Conservation (phyloP, 2,113 vertebrate genomes). For the Alethe diademata region DNA sequence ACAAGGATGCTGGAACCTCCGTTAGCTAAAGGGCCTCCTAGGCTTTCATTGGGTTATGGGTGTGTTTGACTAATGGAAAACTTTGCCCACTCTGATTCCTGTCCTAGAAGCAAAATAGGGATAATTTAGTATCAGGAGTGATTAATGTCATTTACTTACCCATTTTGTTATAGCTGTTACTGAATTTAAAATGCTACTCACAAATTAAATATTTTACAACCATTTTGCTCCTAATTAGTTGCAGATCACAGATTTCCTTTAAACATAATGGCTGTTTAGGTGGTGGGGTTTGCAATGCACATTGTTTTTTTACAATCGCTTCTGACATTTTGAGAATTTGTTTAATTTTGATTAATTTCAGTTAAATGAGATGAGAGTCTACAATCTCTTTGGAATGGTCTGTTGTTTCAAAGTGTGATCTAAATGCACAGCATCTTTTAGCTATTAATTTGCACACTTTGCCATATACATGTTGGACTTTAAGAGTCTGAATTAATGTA, state of each 20-base stretch:
- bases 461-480: not conserved
- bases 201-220: constrained; percentile 72
- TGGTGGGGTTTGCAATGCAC: constrained; percentile 3
- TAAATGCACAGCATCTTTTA: not conserved
- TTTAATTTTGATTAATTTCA: constrained; percentile 35
- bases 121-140: constrained; percentile 68
- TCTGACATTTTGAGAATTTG: constrained; percentile 54
- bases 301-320: constrained; percentile 16
- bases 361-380: not conserved
- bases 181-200: constrained; percentile 62
- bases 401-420: not conserved
- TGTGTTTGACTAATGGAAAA: constrained; percentile 61
- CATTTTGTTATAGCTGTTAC: constrained; percentile 61
- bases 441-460: not conserved
- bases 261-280: constrained; percentile 38
- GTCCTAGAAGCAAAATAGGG: constrained; percentile 51
- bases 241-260: constrained; percentile 70
- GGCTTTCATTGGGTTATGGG: constrained; percentile 40
- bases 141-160: constrained; percentile 65
- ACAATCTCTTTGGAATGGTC: not conserved
- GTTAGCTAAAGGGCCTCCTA: constrained; percentile 51
- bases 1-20: not conserved
- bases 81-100: constrained; percentile 31
- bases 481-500: constrained; percentile 14
- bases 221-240: constrained; percentile 70